Evolutionary conservation across 2,888 invertebrate genomes (phyloP).

Genomic region (Julus scandinavius): DNA sequence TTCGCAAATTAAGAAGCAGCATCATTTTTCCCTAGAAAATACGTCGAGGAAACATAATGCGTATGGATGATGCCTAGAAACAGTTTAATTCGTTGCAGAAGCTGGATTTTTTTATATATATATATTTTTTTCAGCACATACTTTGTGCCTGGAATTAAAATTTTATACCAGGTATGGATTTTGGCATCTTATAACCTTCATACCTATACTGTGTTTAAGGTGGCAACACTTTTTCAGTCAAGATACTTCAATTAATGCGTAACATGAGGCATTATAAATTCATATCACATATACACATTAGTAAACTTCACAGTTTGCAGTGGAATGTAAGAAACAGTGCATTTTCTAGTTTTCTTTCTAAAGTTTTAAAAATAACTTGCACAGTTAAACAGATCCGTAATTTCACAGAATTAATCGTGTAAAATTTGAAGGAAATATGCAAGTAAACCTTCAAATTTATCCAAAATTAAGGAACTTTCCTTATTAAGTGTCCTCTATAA

Average conservation of each 20-base stretch:
- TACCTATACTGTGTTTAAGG: neutral
- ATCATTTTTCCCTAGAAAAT: neutral
- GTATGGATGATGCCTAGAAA: conserved; percentile 1
- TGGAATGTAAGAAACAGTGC: neutral
- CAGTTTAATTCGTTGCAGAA: conserved; percentile 6
- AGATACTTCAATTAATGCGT: neutral
- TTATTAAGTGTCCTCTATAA: no score
- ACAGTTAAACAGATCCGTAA: no score
- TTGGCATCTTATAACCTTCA: neutral
- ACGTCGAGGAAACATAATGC: neutral
- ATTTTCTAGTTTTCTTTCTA: neutral
- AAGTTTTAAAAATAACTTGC: no score
- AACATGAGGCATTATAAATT: neutral
- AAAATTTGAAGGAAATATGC: no score
- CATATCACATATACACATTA: neutral
- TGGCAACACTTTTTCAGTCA: neutral
- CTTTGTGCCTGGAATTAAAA: conserved; percentile 13
- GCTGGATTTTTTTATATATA: neutral
- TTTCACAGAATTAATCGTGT: no score
- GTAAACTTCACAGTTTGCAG: neutral
- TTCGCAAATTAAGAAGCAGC: conserved; percentile 28
- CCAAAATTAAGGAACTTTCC: no score
- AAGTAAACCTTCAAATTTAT: no score
- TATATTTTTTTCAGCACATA: neutral
- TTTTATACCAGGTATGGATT: neutral